Conservation (phyloP, 2,113 vertebrate genomes). For the Pantherophis guttatus region DNA sequence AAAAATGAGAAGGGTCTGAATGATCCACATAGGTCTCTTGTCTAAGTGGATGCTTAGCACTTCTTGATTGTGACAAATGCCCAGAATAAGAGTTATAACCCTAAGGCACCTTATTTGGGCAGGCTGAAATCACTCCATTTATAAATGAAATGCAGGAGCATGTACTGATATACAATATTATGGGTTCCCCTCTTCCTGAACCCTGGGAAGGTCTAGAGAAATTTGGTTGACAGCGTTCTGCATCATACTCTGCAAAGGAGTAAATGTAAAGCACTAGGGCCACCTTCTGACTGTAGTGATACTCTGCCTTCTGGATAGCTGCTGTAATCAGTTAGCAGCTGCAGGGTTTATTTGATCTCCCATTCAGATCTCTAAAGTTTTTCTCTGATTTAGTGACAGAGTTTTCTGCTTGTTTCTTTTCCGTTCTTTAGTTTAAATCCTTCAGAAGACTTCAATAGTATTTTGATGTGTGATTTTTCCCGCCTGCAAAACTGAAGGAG, state of each 20-base stretch:
- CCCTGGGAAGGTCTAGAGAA: background rate
- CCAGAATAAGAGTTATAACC: background rate
- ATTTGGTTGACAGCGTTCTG: slow-evolving; percentile 35
- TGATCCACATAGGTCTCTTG: background rate
- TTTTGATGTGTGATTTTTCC: slow-evolving; percentile 25
- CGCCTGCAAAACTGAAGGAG: background rate
- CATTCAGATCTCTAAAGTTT: slow-evolving; percentile 56
- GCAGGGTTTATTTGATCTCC: slow-evolving; percentile 31
- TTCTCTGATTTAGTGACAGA: slow-evolving; percentile 10
- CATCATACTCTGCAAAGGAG: slow-evolving; percentile 52
- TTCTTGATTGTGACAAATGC: background rate
- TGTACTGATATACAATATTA: background rate
- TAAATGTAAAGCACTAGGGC: slow-evolving; percentile 84
- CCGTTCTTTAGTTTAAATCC: slow-evolving; percentile 13
- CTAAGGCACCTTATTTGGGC: background rate
- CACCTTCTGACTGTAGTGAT: slow-evolving; percentile 79
- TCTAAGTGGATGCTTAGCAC: background rate
- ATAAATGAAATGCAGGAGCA: background rate
- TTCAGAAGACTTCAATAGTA: slow-evolving; percentile 25
- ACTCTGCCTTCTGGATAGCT: slow-evolving; percentile 61
- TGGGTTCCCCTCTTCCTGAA: background rate
- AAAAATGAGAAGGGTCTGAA: no score
- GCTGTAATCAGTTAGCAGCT: slow-evolving; percentile 44
- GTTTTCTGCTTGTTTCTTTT: slow-evolving; percentile 26
- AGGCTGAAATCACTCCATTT: background rate